Percentiles rank a stretch among this genome's conserved stretches.
These are phyloP conservation scores for Clarias laeviceps DNA, from an alignment of 2,797 vertebrate species.

Conservation along the genomic window DNA sequence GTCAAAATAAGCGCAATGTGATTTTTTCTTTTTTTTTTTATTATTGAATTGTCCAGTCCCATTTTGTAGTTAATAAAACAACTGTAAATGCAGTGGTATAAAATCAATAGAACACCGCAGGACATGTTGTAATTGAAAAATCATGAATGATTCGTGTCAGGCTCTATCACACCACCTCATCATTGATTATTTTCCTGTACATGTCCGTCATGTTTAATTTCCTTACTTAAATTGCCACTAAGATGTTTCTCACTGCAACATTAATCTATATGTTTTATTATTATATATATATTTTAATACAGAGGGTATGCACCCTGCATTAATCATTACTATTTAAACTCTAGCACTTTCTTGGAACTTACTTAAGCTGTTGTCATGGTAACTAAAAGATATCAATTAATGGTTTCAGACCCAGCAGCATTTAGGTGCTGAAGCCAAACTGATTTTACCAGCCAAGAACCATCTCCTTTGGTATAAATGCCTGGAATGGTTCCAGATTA, in stretches of 20 bases:
- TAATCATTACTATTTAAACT: neutral
- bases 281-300: neutral
- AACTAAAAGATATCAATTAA: neutral
- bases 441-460: constrained; percentile 1
- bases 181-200: neutral
- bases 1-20: too few species aligned
- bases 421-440: neutral
- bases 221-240: neutral
- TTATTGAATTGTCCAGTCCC: too few species aligned
- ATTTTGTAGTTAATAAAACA: neutral
- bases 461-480: neutral
- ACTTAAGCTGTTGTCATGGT: constrained; percentile 11
- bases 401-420: neutral
- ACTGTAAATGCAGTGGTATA: neutral
- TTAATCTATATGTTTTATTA: neutral
- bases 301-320: neutral
- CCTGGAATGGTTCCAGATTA: constrained; percentile 6
- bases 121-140: neutral
- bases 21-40: too few species aligned
- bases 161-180: neutral
- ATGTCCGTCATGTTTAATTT: neutral
- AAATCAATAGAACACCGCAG: neutral
- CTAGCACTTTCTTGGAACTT: neutral
- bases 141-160: neutral
- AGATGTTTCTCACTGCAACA: neutral